Evolutionary conservation across 2,888 invertebrate genomes (phyloP).

Genomic region (Drosophila leonis): DNA sequence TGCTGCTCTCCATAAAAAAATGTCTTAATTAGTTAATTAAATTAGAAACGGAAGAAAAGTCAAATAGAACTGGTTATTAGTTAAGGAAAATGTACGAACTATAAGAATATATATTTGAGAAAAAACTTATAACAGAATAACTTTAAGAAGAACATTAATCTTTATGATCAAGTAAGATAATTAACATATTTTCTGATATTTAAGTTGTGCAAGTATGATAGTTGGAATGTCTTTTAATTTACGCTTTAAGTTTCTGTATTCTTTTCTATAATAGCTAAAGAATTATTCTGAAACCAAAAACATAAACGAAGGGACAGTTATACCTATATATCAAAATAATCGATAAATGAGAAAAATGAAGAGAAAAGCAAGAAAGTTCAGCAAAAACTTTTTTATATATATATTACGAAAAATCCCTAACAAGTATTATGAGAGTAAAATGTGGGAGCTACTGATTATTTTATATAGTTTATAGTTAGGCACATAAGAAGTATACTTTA

Average conservation of each 20-base stretch:
- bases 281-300: neutral
- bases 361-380: neutral
- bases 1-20: neutral
- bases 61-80: neutral
- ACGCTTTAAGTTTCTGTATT: neutral
- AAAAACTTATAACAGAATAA: neutral
- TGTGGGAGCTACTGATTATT: neutral
- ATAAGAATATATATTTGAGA: neutral
- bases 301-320: neutral
- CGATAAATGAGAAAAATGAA: neutral
- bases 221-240: neutral
- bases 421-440: constrained; percentile 42
- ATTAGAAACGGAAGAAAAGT: neutral
- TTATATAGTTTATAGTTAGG: neutral
- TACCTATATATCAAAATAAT: neutral
- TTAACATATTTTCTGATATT: no score
- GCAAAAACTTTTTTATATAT: neutral
- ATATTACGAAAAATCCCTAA: constrained; percentile 1
- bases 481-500: constrained; percentile 1
- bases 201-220: neutral
- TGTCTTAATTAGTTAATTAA: constrained; percentile 7
- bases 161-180: neutral
- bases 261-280: no score
- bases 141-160: neutral
- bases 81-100: neutral